Percentiles rank a stretch among this genome's conserved stretches.
These are phyloP conservation scores for Zaprionus bogoriensis DNA, from an alignment of 2,888 invertebrate genomes.

Conservation along the genomic window DNA sequence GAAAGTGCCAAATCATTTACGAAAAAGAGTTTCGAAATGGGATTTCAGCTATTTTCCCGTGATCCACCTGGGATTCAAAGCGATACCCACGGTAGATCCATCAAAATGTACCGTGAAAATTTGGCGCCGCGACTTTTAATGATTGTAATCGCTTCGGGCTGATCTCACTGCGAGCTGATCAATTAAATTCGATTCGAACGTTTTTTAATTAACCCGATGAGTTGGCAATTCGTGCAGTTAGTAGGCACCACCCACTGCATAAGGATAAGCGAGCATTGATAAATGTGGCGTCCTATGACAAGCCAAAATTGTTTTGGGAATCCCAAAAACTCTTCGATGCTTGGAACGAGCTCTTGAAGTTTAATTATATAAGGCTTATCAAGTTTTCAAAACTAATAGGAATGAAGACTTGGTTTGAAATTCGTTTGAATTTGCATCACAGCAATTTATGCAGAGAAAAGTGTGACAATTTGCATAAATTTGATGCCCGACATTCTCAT, in stretches of 20 bases:
- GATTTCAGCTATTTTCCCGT: constrained; percentile 23
- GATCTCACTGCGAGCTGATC: constrained; percentile 69
- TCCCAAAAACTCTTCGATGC: neutral
- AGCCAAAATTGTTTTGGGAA: neutral
- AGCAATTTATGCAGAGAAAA: too few relatives aligned
- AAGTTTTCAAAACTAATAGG: too few relatives aligned
- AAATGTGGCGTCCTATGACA: constrained; percentile 2
- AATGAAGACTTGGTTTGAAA: too few relatives aligned
- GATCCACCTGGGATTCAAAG: neutral
- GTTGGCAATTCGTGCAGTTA: constrained; percentile 70
- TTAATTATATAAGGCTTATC: too few relatives aligned
- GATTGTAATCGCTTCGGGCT: constrained; percentile 35
- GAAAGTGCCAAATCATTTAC: constrained; percentile 66
- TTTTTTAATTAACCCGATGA: constrained; percentile 81
- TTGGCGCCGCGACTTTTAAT: constrained; percentile 67
- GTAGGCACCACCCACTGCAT: constrained; percentile 48
- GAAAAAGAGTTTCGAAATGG: constrained; percentile 47
- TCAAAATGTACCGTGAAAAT: constrained; percentile 68
- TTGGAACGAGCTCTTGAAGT: neutral
- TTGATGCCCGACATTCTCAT: too few relatives aligned
- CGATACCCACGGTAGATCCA: constrained; percentile 39
- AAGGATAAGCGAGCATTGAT: constrained; percentile 7
- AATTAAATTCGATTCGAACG: constrained; percentile 82
- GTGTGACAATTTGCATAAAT: too few relatives aligned
- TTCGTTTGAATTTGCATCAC: too few relatives aligned